Evolutionary conservation across 2,888 invertebrate species (phyloP), one percentile per base, ranked within the genome.

Genomic region (Agrochola litura): DNA sequence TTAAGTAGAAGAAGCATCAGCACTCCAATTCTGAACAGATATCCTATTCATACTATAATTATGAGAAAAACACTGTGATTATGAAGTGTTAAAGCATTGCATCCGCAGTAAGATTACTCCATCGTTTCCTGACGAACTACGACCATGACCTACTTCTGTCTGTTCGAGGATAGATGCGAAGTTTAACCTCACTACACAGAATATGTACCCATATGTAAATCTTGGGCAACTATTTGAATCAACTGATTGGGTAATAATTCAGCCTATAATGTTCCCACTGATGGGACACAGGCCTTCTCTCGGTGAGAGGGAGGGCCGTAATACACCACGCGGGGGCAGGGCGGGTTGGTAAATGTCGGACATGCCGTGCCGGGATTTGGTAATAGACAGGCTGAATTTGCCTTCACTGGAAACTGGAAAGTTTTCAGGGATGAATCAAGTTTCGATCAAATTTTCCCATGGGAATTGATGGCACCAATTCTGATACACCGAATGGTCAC

Each of bases 81-180:
- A 86, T 60, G 70, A 65, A 75, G 66, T 74, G 70, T 72, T 80
- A 81, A 79, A 76, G 70, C 63, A 80, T 79, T 72, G 70, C 79
- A 66, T 81, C 82, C 79, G 82, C 77, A 63, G 68, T 81, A 65
- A 43, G 70, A 76, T 87, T 88, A 63, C 82, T 69, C 81, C 81
- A 88, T 83, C 61, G 73, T 75, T 85, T 89, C 86, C 88, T 81
- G 77, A 41, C 72, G 75, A 78, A 84, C 77, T 79, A 66, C 77
- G 73, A 73, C 86, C 88, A 37, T 88, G 88, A 84, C 86, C 86
- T 65, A 78, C 61, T 80, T 84, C 16, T 72, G 43, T 41, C 5
- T 56, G 60, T 76, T 82, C 30, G 75, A 78, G 83, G 83, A 86
- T 87, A 80, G 52, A 85, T 80, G 66, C 54, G 80, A 81, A 76